Evolutionary conservation across 1,140 invertebrate species (phyloP).

Genomic region (Pomacea maculata): DNA sequence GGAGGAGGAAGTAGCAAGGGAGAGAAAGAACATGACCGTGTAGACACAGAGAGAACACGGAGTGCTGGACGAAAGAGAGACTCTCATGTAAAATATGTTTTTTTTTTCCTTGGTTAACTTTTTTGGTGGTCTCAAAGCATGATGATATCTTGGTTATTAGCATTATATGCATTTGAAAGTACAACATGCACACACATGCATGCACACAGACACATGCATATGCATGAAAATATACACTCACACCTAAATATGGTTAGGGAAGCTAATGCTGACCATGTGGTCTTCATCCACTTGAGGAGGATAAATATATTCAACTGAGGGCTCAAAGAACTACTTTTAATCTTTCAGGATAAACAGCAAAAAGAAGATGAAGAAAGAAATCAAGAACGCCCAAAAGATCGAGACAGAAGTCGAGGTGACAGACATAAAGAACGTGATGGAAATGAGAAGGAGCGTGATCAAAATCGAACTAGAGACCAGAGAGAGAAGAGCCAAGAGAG

Average conservation of each 20-base stretch:
- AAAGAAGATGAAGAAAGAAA: conserved; percentile 34
- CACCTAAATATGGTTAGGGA: not conserved
- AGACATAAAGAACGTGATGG: conserved; percentile 28
- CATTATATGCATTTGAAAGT: not conserved
- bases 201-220: not conserved
- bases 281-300: no score
- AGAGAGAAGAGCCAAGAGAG: conserved; percentile 17
- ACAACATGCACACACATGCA: not conserved
- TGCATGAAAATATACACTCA: not conserved
- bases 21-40: conserved; percentile 27
- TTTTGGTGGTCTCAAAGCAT: not conserved
- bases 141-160: not conserved
- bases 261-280: not conserved
- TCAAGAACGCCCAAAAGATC: conserved; percentile 31
- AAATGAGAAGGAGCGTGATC: conserved; percentile 15
- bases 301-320: no score
- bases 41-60: conserved; percentile 41
- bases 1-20: conserved; percentile 36
- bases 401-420: conserved; percentile 36
- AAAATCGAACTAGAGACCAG: conserved; percentile 15
- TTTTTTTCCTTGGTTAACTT: no score
- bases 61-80: conserved; percentile 34
- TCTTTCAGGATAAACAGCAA: conserved; percentile 33
- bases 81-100: no score
- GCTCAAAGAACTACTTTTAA: not conserved